phyloP scores from a whole-genome alignment of 37 sponge, comb jelly and placozoan species.

The Aplysina aerophoba region DNA sequence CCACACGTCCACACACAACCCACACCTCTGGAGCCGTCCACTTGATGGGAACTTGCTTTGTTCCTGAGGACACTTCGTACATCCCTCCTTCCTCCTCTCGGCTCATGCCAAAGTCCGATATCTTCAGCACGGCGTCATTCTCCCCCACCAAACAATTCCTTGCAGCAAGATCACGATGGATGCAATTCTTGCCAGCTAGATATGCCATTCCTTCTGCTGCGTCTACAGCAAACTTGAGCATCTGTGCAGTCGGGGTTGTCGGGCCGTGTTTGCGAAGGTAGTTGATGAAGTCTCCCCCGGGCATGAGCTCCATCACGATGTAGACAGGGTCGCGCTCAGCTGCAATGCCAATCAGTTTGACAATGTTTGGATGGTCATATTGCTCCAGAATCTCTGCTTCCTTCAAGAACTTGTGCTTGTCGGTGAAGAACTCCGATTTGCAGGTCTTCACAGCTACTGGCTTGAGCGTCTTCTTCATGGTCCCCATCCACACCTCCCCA shows the following conservation, averaged over 20 bases:
- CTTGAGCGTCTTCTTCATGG: constrained; percentile 13
- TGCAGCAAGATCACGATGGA: constrained; percentile 92
- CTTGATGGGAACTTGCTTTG: constrained; percentile 88
- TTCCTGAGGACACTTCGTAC: constrained; percentile 75
- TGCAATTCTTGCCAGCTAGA: constrained; percentile 80
- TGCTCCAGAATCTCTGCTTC: constrained; percentile 95
- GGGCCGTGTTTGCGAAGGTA: constrained; percentile 81
- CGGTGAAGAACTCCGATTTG: constrained; percentile 62
- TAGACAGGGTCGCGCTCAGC: constrained; percentile 86
- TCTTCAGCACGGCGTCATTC: constrained; percentile 72
- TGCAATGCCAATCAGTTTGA: constrained; percentile 85
- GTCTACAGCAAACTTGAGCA: constrained; percentile 63
- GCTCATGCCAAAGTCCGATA: constrained; percentile 95
- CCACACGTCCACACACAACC: neutral
- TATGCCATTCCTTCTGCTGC: constrained; percentile 82
- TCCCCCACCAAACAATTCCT: constrained; percentile 89
- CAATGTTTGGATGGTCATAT: constrained; percentile 94
- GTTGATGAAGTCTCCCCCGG: constrained; percentile 85
- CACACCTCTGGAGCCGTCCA: constrained; percentile 96
- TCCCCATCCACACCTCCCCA: constrained; percentile 88
- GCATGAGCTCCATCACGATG: constrained; percentile 96
- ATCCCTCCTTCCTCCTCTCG: constrained; percentile 83
- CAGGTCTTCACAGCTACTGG: constrained; percentile 91
- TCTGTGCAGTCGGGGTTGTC: constrained; percentile 43
- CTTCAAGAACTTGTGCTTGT: constrained; percentile 76